phyloP scores from a whole-genome alignment of 2,797 vertebrate species.

The Pangasius larnaudii region DNA sequence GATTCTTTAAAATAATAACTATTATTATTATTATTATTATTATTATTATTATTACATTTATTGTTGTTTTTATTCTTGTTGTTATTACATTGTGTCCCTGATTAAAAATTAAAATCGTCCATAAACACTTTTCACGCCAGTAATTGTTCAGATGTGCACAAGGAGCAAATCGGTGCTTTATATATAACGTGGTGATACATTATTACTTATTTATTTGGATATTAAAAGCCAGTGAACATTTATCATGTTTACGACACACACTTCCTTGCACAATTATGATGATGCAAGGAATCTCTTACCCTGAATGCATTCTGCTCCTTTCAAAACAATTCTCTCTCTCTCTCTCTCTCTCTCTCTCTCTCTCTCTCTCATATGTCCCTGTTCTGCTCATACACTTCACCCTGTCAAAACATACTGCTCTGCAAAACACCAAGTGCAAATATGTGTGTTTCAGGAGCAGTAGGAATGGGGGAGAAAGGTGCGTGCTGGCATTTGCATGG shows the following conservation, averaged over 20 bases:
- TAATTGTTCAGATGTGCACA: neutral
- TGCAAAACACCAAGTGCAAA: neutral
- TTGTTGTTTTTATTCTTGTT: neutral
- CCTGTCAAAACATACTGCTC: neutral
- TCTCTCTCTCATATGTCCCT: neutral
- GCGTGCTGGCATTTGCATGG: slow-evolving; percentile 38
- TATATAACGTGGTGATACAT: neutral
- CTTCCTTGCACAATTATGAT: neutral
- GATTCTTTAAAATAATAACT: neutral
- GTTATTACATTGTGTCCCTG: neutral
- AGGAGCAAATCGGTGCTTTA: slow-evolving; percentile 5
- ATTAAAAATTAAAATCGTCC: slow-evolving; percentile 13
- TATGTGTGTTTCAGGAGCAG: slow-evolving; percentile 6
- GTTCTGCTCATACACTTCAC: neutral
- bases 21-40: neutral
- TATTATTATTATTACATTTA: neutral
- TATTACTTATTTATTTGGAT: neutral
- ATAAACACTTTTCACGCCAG: slow-evolving; percentile 1
- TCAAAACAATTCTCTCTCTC: neutral
- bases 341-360: neutral
- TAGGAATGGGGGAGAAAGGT: neutral
- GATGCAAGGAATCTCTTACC: neutral
- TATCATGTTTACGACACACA: neutral
- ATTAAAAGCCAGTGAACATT: slow-evolving; percentile 22
- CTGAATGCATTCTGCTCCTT: neutral